Percentiles rank a stretch among this genome's conserved stretches.
Evolutionary conservation across 1,140 invertebrate genomes (phyloP).

Genomic region (Halesus radiatus): DNA sequence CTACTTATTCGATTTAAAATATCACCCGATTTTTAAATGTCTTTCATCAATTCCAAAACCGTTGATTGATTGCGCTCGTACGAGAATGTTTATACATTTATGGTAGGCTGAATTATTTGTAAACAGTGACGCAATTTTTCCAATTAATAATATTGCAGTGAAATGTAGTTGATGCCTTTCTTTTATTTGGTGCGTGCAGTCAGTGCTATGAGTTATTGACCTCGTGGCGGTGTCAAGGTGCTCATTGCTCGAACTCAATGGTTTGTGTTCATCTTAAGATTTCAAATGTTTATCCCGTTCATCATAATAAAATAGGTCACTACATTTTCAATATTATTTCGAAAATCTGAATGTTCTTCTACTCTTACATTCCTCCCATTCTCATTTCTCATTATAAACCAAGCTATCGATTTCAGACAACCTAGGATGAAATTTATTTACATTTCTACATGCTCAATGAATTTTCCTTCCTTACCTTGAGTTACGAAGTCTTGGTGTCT

Average conservation of each 20-base stretch:
- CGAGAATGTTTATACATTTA: not conserved
- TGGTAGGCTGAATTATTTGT: slow-evolving; percentile 22
- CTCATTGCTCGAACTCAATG: slow-evolving; percentile 19
- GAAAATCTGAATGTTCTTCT: not conserved
- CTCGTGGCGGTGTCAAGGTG: slow-evolving; percentile 51
- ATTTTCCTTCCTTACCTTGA: too few species aligned
- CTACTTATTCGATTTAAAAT: slow-evolving; percentile 21
- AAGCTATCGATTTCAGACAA: slow-evolving; percentile 25
- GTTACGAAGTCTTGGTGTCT: too few species aligned
- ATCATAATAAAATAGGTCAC: slow-evolving; percentile 7
- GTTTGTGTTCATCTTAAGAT: slow-evolving; percentile 10
- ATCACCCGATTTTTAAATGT: slow-evolving; percentile 16
- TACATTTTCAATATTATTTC: not conserved
- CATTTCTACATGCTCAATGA: too few species aligned
- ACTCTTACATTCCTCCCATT: not conserved
- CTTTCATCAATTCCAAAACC: not conserved
- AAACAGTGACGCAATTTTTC: slow-evolving; percentile 44
- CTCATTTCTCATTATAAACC: not conserved
- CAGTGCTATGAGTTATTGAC: slow-evolving; percentile 51
- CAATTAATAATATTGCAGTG: slow-evolving; percentile 36
- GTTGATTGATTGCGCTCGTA: not conserved
- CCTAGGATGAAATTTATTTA: not conserved
- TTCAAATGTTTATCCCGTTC: slow-evolving; percentile 14
- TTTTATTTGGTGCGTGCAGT: slow-evolving; percentile 50
- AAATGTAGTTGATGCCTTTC: slow-evolving; percentile 47